Base-by-base conservation (phyloP, 2,888 invertebrate species). In the Dione juno region DNA sequence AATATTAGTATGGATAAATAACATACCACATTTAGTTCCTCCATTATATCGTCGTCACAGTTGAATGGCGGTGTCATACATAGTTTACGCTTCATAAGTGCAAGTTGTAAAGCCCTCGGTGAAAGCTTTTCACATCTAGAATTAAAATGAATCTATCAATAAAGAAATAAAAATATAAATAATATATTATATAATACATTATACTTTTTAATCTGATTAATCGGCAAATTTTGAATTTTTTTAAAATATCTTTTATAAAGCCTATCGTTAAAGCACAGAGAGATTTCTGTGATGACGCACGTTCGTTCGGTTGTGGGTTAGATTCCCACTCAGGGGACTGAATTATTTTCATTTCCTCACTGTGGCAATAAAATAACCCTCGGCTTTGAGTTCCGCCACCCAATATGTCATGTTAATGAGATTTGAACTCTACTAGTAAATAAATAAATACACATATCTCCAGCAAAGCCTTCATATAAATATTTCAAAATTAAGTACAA, bases 21-120 rank as follows among this genome's bases (percentile, higher is more conserved):
- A 77, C 86, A 83, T 82, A 93, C 93, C 78, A 90, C 93, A 84
- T 91, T 93, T 3, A 93, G 83, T 80, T 93, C 92, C 79, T 93
- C 93, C 93, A 93, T 28, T 28, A 28, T 93, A 16, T 89, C 91
- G 87, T 84, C 86, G 72, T 92, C 92, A 83, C 91, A 92, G 74
- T 84, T 85, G 80, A 88, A 90, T 0, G 88, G 80, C 59, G 88
- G 83, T n/a, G 84, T 76, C n/a, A 75, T 77, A 78, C 91, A 90
- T 86, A 90, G 78, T 86, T 92, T 92, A 14, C 92, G 92, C 90
- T 92, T 92, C 92, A 93, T 93, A 87, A 68, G 90, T 86, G 77
- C 80, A n/a, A 48, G 35, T 69, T 64, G 19, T 10, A 7, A 3
- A 43, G 13, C 57, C 14, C 53, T 37, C 50, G 35, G n/a, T 45